Conservation (phyloP, 2,113 vertebrate species). For the Protobothrops flavoviridis region DNA sequence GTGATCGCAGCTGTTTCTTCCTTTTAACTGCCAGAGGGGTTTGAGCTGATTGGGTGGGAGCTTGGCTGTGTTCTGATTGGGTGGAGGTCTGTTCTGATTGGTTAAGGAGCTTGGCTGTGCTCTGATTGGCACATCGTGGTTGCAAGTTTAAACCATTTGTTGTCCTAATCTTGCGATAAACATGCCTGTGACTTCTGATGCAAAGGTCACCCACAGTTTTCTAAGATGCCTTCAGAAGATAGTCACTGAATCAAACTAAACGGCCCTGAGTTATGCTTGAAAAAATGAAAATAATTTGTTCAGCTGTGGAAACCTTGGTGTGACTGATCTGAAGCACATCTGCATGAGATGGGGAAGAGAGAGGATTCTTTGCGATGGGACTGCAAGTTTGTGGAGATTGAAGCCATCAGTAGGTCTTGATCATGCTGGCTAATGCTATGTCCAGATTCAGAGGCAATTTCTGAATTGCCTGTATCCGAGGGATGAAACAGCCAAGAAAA, state of each 20-base stretch:
- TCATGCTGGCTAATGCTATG: neutral
- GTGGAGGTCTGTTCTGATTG: too few relatives aligned
- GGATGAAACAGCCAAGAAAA: neutral
- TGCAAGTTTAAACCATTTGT: too few relatives aligned
- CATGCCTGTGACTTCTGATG: too few relatives aligned
- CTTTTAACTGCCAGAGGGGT: too few relatives aligned
- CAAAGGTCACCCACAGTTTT: neutral
- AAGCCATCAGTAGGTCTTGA: neutral
- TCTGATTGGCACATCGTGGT: neutral
- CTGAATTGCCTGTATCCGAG: neutral
- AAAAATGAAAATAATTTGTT: neutral
- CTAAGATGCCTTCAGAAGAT: neutral
- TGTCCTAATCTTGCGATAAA: too few relatives aligned
- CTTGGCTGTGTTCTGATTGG: too few relatives aligned
- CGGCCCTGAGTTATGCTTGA: neutral
- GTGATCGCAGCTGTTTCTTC: too few relatives aligned
- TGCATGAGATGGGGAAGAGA: slow-evolving; percentile 44
- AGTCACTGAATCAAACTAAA: neutral
- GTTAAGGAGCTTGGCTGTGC: too few relatives aligned
- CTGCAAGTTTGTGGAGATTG: neutral
- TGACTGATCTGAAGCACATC: neutral
- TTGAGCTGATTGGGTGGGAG: too few relatives aligned
- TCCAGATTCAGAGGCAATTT: neutral
- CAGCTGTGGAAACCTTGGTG: neutral
- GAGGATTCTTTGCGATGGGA: slow-evolving; percentile 14